These are phyloP conservation scores for Adelges cooleyi DNA, from an alignment of 1,140 invertebrate genomes.

Conservation along the genomic window DNA sequence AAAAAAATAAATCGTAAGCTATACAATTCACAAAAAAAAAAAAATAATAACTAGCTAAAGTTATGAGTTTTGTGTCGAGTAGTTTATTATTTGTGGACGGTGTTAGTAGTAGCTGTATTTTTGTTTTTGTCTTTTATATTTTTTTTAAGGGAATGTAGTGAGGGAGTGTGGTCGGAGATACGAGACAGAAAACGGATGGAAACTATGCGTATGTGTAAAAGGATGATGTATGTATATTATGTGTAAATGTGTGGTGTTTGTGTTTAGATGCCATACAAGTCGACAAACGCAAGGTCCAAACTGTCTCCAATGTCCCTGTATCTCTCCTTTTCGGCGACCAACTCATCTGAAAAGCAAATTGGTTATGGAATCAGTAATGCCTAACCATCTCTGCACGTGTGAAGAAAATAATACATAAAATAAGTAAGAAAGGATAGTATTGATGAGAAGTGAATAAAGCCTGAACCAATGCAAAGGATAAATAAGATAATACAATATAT, in stretches of 20 bases:
- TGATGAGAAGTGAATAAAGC: neutral
- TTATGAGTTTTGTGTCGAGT: slow-evolving; percentile 9
- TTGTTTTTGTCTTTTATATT: neutral
- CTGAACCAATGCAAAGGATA: slow-evolving; percentile 27
- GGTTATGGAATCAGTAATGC: slow-evolving; percentile 5
- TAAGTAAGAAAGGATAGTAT: slow-evolving; percentile 4
- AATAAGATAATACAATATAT: slow-evolving; percentile 30
- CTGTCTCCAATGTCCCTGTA: slow-evolving; percentile 99
- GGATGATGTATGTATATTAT: neutral
- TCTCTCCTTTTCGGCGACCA: slow-evolving; percentile 96
- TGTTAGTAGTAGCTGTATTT: slow-evolving; percentile 17
- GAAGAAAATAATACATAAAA: no score
- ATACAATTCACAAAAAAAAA: slow-evolving; percentile 5
- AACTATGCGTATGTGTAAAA: neutral
- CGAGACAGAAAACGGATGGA: neutral
- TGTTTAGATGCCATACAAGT: slow-evolving; percentile 75
- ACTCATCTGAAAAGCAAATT: slow-evolving; percentile 71
- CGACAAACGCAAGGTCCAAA: slow-evolving; percentile 94
- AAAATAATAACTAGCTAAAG: neutral
- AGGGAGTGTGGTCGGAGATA: slow-evolving; percentile 6
- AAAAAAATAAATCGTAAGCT: slow-evolving; percentile 9
- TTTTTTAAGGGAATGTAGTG: slow-evolving; percentile 14
- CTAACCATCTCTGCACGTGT: neutral
- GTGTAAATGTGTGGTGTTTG: neutral
- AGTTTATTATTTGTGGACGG: neutral